Percentiles rank a stretch among this genome's conserved stretches.
Conservation (phyloP, 2,888 invertebrate species). For the Aelia acuminata region DNA sequence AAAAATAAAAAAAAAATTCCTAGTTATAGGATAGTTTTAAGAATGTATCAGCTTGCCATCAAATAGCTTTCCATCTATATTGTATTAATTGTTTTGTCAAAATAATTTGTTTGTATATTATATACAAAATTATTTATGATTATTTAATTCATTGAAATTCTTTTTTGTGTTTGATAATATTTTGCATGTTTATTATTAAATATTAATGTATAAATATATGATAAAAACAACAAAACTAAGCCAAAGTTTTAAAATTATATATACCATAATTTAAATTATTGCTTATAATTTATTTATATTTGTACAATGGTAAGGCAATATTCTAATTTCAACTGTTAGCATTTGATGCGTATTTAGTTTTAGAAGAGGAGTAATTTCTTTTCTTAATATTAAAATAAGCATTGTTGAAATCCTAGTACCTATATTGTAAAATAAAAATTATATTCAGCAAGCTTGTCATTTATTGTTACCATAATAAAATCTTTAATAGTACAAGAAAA, state of each 20-base stretch:
- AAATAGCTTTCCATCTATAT: conserved; percentile 1
- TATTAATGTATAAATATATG: background rate
- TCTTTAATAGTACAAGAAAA: too few species aligned
- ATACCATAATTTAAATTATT: conserved; percentile 42
- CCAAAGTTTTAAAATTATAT: conserved; percentile 54
- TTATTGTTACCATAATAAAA: background rate
- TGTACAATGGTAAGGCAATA: conserved; percentile 64
- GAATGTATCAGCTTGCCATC: conserved; percentile 26
- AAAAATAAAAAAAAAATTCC: background rate
- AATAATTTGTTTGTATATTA: background rate
- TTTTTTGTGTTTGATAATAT: conserved; percentile 19
- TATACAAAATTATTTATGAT: background rate
- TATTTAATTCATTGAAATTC: background rate
- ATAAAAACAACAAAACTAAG: conserved; percentile 50
- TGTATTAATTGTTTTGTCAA: conserved; percentile 6
- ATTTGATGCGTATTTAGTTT: conserved; percentile 46
- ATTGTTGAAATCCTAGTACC: conserved; percentile 32
- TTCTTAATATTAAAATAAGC: conserved; percentile 20
- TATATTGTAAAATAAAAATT: conserved; percentile 46
- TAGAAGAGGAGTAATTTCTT: conserved; percentile 36
- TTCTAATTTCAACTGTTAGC: conserved; percentile 63
- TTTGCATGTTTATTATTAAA: conserved; percentile 41
- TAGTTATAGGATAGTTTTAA: conserved; percentile 33
- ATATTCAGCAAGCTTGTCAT: conserved; percentile 1
- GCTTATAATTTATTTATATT: conserved; percentile 48